Base-by-base conservation (phyloP, 2,888 invertebrate genomes). In the Melinaea menophilus region DNA sequence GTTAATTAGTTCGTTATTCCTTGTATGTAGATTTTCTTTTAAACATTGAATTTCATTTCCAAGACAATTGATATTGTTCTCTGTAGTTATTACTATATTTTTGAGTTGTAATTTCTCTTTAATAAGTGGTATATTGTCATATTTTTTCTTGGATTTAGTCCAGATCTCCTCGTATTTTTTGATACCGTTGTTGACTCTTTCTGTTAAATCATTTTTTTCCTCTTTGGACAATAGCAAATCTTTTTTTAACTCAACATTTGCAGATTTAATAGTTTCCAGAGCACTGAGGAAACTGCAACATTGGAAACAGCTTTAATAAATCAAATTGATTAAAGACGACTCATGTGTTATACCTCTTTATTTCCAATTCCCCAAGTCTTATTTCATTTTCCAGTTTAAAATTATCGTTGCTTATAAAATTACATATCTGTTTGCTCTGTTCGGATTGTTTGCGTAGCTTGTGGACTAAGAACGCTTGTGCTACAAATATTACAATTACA, bases 141-240 rank as follows among this genome's bases (percentile, higher is more conserved):
- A 87, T 72, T 82, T 75, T 45, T 68, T 74, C 72, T 88, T 86
- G 61, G 79, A 75, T 60, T 75, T 69, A 45, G 75, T 33, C 89
- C 90, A 88, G 13, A 84, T 61, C 2, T 78, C 71, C 71, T 89
- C 85, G 69, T 87, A 86, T 71, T 82, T 86, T 56, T 79, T 81
- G 70, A 80, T 80, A 9, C 81, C 81, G 5, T 67, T 71, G 35
- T 73, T 70, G 3, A 82, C 73, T 54, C 81, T 78, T 62, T 83
- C 79, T 13, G 65, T 65, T 12, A 81, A 72, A 62, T 82, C 78
- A 4, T 46, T 47, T 60, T 79, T 82, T 5, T 71, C 76, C 61
- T 81, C 80, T 75, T 82, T 81, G 11, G 79, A 72, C 47, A 87
- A 48, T 12, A 86, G 69, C 55, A 73, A 73, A 58, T 86, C 82